A percentile compares a stretch with the other conserved stretches of the same genome.
Conservation (phyloP, 2,797 vertebrate species). For the Myotis findleyi region DNA sequence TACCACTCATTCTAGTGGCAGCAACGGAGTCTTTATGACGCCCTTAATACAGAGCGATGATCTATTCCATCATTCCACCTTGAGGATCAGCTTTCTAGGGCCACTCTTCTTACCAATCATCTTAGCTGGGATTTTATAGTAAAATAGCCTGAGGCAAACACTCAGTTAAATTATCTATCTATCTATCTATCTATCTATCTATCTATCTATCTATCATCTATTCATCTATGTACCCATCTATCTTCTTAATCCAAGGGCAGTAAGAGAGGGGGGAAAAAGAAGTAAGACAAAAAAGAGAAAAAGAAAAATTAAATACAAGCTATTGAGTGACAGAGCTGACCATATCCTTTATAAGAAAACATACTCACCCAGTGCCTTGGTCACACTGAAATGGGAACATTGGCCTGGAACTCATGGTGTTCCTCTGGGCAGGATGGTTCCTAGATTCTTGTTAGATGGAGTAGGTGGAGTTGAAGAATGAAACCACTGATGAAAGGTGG, state of each 20-base stretch:
- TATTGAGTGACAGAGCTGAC: neutral
- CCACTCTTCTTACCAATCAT: neutral
- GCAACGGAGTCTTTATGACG: neutral
- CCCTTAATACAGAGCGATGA: neutral
- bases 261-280: neutral
- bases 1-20: neutral
- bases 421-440: too few species aligned
- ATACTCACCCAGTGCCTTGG: neutral
- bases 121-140: neutral
- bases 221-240: neutral
- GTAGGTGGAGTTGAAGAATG: too few species aligned
- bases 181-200: neutral
- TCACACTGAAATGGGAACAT: too few species aligned
- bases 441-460: too few species aligned
- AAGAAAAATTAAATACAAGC: neutral
- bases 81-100: neutral
- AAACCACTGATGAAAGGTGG: too few species aligned
- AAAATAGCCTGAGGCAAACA: neutral
- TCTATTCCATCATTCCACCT: neutral
- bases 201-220: neutral
- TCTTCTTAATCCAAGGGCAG: neutral
- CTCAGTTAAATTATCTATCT: neutral
- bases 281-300: neutral
- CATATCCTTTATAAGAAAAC: neutral
- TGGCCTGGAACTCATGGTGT: too few species aligned